Evolutionary conservation across 2,797 vertebrate species (phyloP).

Genomic region (Protosalanx chinensis): DNA sequence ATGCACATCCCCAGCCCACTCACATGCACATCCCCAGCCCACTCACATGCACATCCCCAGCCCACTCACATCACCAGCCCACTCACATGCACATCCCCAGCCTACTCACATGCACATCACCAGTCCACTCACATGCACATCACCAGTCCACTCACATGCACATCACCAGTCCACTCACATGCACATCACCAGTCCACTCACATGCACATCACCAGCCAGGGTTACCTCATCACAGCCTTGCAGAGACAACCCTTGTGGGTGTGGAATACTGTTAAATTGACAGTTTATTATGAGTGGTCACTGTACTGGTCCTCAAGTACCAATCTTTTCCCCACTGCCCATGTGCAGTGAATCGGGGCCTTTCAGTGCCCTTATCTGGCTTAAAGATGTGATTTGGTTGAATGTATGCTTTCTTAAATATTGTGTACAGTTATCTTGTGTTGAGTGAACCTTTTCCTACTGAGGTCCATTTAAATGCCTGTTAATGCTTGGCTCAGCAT

Average conservation of each 20-base stretch:
- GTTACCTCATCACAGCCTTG: neutral
- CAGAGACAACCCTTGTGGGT: neutral
- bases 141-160: neutral
- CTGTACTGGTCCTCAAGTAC: constrained; percentile 29
- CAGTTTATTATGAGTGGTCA: constrained; percentile 16
- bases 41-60: no score
- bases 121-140: neutral
- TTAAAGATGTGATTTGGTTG: neutral
- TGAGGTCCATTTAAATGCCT: neutral
- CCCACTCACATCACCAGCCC: no score
- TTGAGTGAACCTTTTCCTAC: neutral
- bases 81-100: no score
- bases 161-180: neutral
- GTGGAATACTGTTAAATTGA: neutral
- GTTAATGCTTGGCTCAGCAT: neutral
- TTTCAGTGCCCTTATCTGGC: neutral
- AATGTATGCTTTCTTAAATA: neutral
- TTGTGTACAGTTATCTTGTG: neutral
- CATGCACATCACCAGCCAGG: neutral
- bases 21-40: no score
- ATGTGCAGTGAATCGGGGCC: neutral
- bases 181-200: neutral
- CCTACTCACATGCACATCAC: no score
- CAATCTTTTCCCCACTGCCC: constrained; percentile 14
- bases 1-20: no score